phyloP scores from a whole-genome alignment of 1,140 invertebrate genomes.

The Meloidogyne hapla region DNA sequence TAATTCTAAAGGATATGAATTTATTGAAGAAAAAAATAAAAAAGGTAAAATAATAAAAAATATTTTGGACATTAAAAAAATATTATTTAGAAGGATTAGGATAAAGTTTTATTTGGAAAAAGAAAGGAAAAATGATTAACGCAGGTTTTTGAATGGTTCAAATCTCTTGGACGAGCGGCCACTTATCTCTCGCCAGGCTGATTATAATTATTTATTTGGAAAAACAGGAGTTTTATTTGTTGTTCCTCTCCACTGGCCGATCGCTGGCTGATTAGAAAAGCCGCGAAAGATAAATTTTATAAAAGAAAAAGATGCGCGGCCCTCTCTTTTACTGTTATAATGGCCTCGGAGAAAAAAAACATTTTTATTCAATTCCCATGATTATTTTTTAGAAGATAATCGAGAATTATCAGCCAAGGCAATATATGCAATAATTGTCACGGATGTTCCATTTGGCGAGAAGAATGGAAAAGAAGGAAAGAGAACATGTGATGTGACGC shows the following conservation, averaged over 20 bases:
- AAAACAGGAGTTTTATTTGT: background rate
- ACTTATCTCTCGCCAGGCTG: background rate
- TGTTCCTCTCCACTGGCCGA: background rate
- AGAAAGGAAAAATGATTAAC: too few species aligned
- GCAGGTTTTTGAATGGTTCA: too few species aligned
- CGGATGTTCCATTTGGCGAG: too few species aligned
- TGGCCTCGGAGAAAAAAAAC: background rate
- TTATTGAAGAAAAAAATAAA: background rate
- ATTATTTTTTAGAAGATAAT: too few species aligned
- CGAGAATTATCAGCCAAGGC: too few species aligned
- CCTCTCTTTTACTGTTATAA: too few species aligned
- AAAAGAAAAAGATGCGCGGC: background rate
- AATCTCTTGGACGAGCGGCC: background rate
- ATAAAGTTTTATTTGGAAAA: too few species aligned
- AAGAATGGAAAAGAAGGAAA: too few species aligned
- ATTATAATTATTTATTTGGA: background rate
- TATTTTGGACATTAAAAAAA: background rate
- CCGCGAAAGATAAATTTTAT: too few species aligned
- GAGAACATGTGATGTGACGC: too few species aligned
- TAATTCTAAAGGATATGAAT: constrained; percentile 36
- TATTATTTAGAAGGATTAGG: too few species aligned
- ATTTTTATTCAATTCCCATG: background rate
- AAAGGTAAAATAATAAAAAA: background rate
- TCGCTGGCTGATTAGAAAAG: background rate
- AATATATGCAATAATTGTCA: too few species aligned